A percentile compares a stretch with the other conserved stretches of the same genome.
phyloP scores from a whole-genome alignment of 2,113 vertebrate genomes.

The Nothocercus nigrocapillus region DNA sequence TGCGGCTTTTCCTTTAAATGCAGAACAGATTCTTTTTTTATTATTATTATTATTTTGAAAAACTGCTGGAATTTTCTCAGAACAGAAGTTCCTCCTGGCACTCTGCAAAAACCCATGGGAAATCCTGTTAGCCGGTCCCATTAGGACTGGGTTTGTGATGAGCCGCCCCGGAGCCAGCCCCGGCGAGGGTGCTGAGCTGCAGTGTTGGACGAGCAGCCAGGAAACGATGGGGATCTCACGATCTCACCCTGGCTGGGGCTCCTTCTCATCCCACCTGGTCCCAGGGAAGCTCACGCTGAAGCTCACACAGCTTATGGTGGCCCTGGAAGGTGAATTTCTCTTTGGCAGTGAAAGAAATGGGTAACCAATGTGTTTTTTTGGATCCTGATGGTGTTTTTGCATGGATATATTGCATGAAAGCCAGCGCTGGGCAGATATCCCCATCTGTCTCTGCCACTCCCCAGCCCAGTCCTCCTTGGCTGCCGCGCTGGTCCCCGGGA shows the following conservation, averaged over 20 bases:
- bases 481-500: accelerated
- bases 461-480: accelerated
- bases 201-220: accelerated
- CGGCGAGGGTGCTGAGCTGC: background rate
- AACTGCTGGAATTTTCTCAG: background rate
- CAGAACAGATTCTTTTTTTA: background rate
- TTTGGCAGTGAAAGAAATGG: accelerated
- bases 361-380: background rate
- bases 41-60: accelerated
- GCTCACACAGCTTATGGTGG: accelerated
- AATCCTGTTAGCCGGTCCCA: accelerated
- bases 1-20: background rate
- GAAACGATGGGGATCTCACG: too few species aligned
- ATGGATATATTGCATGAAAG: background rate
- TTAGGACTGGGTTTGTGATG: background rate
- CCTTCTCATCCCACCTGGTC: accelerated
- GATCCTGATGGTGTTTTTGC: background rate
- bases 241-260: accelerated
- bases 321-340: background rate
- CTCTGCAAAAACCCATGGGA: background rate
- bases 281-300: background rate
- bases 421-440: background rate
- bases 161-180: background rate
- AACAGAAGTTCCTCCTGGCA: background rate
- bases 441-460: background rate